phyloP scores from a whole-genome alignment of 92 coral and sea anemone species.

The Virgularia gustaviana region DNA sequence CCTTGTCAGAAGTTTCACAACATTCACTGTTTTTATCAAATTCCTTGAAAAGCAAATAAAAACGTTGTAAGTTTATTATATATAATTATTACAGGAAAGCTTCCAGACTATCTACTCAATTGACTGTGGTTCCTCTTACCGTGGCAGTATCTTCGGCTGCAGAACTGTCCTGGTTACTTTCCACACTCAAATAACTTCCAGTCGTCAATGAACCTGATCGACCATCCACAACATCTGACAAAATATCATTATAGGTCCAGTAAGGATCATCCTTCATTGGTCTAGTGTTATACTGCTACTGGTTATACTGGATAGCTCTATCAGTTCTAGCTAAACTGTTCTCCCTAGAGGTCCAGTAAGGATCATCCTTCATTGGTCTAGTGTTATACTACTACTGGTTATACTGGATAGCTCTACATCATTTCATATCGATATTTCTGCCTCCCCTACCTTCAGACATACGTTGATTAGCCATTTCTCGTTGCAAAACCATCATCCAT shows the following conservation, averaged over 20 bases:
- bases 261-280: no score
- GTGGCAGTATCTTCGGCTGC: conserved; percentile 31
- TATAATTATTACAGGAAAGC: neutral
- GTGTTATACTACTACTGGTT: no score
- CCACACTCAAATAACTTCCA: conserved; percentile 9
- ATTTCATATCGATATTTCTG: no score
- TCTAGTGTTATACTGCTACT: no score
- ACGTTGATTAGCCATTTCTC: conserved; percentile 43
- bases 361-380: no score
- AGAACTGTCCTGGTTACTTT: conserved; percentile 5
- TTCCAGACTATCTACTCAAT: no score
- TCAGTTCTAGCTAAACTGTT: no score
- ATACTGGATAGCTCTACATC: no score
- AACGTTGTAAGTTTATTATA: neutral
- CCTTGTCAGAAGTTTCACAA: conserved; percentile 26
- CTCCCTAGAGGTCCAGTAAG: no score
- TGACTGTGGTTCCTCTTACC: no score
- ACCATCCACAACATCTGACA: neutral
- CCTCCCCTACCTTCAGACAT: conserved; percentile 17
- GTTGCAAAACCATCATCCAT: conserved; percentile 78
- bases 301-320: no score
- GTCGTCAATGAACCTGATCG: conserved; percentile 24
- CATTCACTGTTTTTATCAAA: neutral
- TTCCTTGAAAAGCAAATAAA: neutral
- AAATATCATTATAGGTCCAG: no score